A percentile compares a stretch with the other conserved stretches of the same genome.
Conservation (phyloP, 2,888 invertebrate species). For the Protophormia terraenovae region DNA sequence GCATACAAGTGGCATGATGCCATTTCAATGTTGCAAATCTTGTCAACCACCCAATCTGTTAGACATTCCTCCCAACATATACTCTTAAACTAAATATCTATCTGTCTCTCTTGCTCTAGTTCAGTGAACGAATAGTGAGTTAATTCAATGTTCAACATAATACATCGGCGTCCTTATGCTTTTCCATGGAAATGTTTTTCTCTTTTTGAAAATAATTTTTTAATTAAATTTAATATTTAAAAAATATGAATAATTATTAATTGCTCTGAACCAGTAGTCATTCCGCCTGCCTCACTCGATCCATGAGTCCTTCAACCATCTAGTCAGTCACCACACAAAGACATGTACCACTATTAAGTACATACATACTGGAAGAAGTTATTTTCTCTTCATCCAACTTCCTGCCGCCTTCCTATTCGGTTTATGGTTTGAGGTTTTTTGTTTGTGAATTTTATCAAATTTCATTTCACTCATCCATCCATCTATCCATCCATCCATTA, state of each 20-base stretch:
- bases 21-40: not conserved
- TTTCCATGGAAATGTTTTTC: slow-evolving; percentile 31
- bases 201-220: slow-evolving; percentile 44
- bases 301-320: not conserved
- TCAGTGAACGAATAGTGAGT: not conserved
- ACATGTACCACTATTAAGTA: not conserved
- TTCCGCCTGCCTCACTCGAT: not conserved
- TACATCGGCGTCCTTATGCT: slow-evolving; percentile 21
- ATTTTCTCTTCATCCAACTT: slow-evolving; percentile 10
- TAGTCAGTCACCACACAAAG: not conserved
- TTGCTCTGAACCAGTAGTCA: slow-evolving; percentile 37
- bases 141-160: not conserved
- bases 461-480: slow-evolving; percentile 2
- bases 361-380: not conserved
- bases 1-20: not conserved
- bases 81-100: too few species aligned
- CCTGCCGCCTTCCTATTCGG: not conserved
- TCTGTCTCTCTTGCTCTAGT: too few species aligned
- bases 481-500: not conserved
- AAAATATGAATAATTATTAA: slow-evolving; percentile 59
- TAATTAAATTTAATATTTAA: slow-evolving; percentile 58
- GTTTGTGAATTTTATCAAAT: slow-evolving; percentile 31
- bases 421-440: slow-evolving; percentile 38
- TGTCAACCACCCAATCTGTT: not conserved
- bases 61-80: not conserved